Percentiles rank a stretch among this genome's conserved stretches.
Conservation (phyloP, 2,113 vertebrate genomes). For the Hippocampus mohnikei region DNA sequence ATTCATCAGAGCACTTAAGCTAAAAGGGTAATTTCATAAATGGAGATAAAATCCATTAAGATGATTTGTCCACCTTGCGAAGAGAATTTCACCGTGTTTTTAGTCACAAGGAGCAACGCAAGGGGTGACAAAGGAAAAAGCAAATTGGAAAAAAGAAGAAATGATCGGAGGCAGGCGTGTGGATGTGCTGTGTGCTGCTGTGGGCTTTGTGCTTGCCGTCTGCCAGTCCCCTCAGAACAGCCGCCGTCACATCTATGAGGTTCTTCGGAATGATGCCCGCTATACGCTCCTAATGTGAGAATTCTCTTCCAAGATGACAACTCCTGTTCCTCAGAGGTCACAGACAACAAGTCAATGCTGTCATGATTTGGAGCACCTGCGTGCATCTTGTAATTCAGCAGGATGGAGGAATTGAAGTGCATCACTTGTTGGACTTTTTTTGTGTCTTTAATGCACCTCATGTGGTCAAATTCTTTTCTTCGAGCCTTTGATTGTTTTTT, state of each 20-base stretch:
- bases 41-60: slow-evolving; percentile 45
- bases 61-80: slow-evolving; percentile 44
- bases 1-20: slow-evolving; percentile 54
- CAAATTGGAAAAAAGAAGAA: no score
- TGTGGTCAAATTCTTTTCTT: neutral
- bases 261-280: neutral
- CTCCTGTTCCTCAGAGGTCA: neutral
- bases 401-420: neutral
- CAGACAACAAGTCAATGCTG: neutral
- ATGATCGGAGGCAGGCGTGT: neutral
- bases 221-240: neutral
- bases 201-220: neutral
- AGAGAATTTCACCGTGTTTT: slow-evolving; percentile 45
- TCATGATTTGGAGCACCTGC: neutral
- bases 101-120: slow-evolving; percentile 34
- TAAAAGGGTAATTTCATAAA: slow-evolving; percentile 62
- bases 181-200: neutral
- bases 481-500: neutral
- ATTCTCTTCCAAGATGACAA: neutral
- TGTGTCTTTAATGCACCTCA: neutral
- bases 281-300: neutral
- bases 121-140: slow-evolving; percentile 4
- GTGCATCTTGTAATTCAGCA: neutral
- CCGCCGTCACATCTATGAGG: neutral
- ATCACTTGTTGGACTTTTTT: neutral